Evolutionary conservation across 2,113 vertebrate species (phyloP).

Genomic region (Proterorhinus semilunaris): DNA sequence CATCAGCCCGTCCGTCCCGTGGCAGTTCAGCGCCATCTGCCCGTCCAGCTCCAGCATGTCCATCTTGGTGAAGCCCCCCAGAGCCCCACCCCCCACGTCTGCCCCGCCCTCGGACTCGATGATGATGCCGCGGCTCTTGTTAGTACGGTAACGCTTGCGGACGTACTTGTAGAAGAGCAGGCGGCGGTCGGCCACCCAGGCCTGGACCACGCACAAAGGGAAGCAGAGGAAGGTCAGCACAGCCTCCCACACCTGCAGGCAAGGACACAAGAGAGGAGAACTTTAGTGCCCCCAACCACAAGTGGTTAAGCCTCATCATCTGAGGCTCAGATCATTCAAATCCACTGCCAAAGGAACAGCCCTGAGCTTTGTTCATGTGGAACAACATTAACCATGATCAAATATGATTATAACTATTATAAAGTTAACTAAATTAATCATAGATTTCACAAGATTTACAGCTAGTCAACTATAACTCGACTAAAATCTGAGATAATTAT

Average conservation of each 20-base stretch:
- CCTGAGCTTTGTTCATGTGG: no score
- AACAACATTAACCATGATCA: no score
- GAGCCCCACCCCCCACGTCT: conserved; percentile 35
- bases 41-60: conserved; percentile 81
- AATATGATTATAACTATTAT: no score
- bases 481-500: no score
- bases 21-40: conserved; percentile 67
- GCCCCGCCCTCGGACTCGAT: conserved; percentile 78
- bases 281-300: no score
- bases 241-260: conserved; percentile 78
- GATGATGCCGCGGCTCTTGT: conserved; percentile 79
- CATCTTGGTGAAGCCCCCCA: conserved; percentile 77
- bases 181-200: conserved; percentile 83
- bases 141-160: conserved; percentile 78
- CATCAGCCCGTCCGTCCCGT: conserved; percentile 68
- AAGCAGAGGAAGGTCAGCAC: conserved; percentile 81
- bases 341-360: no score
- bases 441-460: no score
- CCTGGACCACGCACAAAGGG: conserved; percentile 80
- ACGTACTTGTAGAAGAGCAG: conserved; percentile 83
- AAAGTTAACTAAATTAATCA: no score
- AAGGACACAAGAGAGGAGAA: neutral
- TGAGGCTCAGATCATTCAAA: no score
- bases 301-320: no score
- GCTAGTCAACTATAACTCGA: no score